Percentiles rank a stretch among this genome's conserved stretches.
Evolutionary conservation across 2,797 vertebrate genomes (phyloP).

Genomic region (Allobates femoralis): DNA sequence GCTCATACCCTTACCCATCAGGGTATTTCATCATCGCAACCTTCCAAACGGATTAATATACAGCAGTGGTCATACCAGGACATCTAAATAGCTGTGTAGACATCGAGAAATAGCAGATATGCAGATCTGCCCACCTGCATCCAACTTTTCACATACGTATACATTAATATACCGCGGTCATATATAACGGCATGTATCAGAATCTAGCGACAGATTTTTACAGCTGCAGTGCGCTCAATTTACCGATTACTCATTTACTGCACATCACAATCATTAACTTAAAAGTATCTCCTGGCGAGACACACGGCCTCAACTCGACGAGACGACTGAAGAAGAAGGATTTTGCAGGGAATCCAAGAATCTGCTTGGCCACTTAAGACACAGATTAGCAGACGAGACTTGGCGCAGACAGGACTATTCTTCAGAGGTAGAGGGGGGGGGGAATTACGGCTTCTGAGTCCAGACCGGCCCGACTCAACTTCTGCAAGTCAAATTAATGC

Average conservation of each 20-base stretch:
- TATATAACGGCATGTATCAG: background rate
- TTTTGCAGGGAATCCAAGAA: slow-evolving; percentile 66
- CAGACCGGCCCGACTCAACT: slow-evolving; percentile 49
- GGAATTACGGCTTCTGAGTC: slow-evolving; percentile 66
- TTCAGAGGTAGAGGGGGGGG: slow-evolving; percentile 69
- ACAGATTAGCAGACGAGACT: slow-evolving; percentile 65
- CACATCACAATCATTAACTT: slow-evolving; percentile 34
- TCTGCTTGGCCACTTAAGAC: slow-evolving; percentile 69
- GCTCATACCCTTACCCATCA: too few relatives aligned
- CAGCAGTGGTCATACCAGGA: background rate
- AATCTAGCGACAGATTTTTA: slow-evolving; percentile 2
- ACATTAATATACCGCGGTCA: background rate
- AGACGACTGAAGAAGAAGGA: slow-evolving; percentile 55
- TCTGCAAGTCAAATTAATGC: slow-evolving; percentile 17
- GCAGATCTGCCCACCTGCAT: background rate
- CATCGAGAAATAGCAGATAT: background rate
- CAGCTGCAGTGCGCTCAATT: background rate
- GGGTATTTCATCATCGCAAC: too few relatives aligned
- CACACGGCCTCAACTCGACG: slow-evolving; percentile 51
- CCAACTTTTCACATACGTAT: background rate
- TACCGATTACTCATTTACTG: slow-evolving; percentile 16
- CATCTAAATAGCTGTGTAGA: background rate
- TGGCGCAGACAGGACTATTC: slow-evolving; percentile 66
- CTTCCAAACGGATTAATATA: too few relatives aligned
- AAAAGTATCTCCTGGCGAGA: slow-evolving; percentile 60